These are phyloP conservation scores for Halictus quadricinctus DNA, from an alignment of 2,888 invertebrate genomes.

Conservation along the genomic window DNA sequence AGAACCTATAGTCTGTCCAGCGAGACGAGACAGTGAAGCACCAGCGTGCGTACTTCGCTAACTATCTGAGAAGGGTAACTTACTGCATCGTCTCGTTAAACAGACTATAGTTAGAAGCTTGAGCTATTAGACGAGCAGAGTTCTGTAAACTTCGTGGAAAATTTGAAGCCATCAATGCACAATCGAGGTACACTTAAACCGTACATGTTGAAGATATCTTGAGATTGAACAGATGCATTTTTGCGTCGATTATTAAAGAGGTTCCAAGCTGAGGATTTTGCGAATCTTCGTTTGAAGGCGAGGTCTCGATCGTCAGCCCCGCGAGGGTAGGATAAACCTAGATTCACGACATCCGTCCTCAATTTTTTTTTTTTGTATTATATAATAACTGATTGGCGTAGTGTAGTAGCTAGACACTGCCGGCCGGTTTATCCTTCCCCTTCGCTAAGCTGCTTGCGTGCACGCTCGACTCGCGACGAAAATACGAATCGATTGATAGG, in stretches of 20 bases:
- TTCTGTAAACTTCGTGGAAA: neutral
- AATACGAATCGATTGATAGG: neutral
- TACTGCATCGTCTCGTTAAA: too few species aligned
- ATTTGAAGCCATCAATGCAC: neutral
- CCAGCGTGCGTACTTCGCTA: too few species aligned
- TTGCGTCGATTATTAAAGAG: neutral
- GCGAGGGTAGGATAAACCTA: conserved; percentile 44
- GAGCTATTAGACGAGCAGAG: neutral
- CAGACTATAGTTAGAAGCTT: too few species aligned
- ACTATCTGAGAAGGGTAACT: too few species aligned
- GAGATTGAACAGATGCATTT: neutral
- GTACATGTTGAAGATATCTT: neutral
- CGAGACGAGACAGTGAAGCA: too few species aligned
- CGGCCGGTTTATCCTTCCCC: conserved; percentile 43
- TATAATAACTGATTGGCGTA: neutral
- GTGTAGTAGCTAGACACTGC: conserved; percentile 3
- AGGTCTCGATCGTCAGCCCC: conserved; percentile 6
- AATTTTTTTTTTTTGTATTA: neutral
- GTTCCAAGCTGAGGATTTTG: neutral
- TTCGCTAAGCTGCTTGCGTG: conserved; percentile 15
- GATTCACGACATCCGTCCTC: conserved; percentile 22
- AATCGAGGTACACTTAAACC: too few species aligned
- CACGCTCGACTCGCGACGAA: neutral
- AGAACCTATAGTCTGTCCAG: too few species aligned
- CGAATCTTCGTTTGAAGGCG: neutral